Conservation (phyloP, 2,797 vertebrate genomes). For the Remorina albescens region DNA sequence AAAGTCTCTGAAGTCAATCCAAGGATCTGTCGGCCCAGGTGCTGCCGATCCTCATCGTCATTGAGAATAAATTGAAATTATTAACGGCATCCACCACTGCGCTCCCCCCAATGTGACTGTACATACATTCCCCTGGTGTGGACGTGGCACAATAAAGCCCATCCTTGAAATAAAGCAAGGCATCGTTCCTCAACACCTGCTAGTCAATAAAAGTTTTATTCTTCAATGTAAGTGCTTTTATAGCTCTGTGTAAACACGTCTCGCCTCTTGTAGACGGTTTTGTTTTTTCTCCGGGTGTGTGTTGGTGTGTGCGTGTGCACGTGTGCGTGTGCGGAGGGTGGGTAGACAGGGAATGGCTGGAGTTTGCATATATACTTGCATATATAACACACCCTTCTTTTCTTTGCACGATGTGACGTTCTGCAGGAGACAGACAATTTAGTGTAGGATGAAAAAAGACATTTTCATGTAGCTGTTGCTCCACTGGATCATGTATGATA, state of each 20-base stretch:
- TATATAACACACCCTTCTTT: neutral
- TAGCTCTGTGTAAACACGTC: conserved; percentile 37
- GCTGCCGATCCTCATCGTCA: conserved; percentile 15
- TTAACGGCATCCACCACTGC: conserved; percentile 20
- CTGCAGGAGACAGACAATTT: neutral
- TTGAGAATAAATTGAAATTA: conserved; percentile 32
- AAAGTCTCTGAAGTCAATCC: conserved; percentile 16
- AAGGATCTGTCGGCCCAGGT: neutral
- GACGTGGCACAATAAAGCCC: conserved; percentile 6
- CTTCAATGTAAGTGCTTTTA: conserved; percentile 43
- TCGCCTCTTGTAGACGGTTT: conserved; percentile 18
- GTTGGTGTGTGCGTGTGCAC: too few relatives aligned
- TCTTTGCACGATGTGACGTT: conserved; percentile 7
- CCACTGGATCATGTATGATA: conserved; percentile 16
- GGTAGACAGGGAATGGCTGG: conserved; percentile 18
- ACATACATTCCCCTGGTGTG: neutral
- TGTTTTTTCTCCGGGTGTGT: conserved; percentile 20
- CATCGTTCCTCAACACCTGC: conserved; percentile 33
- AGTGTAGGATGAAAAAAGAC: conserved; percentile 5
- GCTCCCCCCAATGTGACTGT: neutral
- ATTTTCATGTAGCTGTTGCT: neutral
- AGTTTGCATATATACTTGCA: conserved; percentile 12
- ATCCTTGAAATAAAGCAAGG: conserved; percentile 16
- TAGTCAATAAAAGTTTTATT: conserved; percentile 52
- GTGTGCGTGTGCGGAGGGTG: too few relatives aligned